These are phyloP conservation scores for Clarias macrocephalus DNA, from an alignment of 2,113 vertebrate genomes.

Conservation along the genomic window DNA sequence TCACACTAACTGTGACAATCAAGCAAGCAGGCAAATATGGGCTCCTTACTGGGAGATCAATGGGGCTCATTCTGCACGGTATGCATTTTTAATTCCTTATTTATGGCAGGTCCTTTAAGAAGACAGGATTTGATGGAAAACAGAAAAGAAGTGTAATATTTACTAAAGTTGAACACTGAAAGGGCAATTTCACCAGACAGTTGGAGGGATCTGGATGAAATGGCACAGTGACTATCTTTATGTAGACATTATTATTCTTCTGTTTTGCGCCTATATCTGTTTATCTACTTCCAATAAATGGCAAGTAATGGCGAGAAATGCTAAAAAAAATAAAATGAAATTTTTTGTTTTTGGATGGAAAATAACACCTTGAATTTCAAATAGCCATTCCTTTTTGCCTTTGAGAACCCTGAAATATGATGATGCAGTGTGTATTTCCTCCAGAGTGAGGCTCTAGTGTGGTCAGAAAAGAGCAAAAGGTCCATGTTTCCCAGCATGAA, in stretches of 20 bases:
- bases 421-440: background rate
- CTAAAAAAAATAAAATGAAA: background rate
- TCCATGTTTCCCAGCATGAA: conserved; percentile 47
- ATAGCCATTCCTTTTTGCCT: background rate
- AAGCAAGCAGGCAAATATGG: conserved; percentile 44
- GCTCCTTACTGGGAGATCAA: conserved; percentile 60
- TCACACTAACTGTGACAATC: conserved; percentile 58
- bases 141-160: conserved; percentile 47
- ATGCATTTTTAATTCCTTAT: conserved; percentile 66
- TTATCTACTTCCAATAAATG: background rate
- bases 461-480: conserved; percentile 34
- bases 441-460: background rate
- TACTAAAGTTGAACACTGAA: conserved; percentile 38
- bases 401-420: background rate
- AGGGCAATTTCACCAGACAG: conserved; percentile 10
- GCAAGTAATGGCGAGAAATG: background rate
- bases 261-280: background rate
- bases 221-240: background rate
- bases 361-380: background rate
- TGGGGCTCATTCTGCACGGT: conserved; percentile 57
- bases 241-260: background rate
- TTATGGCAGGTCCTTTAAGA: conserved; percentile 61
- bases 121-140: conserved; percentile 48
- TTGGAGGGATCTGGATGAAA: conserved; percentile 34
- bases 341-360: background rate